Evolutionary conservation across 2,113 vertebrate genomes (phyloP), one percentile per base, ranked within the genome.

Genomic region (Scopus umbretta): DNA sequence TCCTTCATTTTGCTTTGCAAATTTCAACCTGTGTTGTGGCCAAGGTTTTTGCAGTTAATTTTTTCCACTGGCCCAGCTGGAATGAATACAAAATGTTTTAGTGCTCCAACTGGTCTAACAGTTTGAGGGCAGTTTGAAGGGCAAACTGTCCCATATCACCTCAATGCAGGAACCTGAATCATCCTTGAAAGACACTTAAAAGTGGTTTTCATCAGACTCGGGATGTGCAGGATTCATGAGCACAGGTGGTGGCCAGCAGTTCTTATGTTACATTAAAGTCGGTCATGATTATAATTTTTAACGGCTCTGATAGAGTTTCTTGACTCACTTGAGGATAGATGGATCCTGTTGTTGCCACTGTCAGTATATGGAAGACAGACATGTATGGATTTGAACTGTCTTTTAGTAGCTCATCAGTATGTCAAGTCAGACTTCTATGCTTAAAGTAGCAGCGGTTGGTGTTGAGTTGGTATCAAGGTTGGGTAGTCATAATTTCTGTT

Each of bases 191-290:
- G 40, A 55, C 26, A 58, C 7, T 8, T 23, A 2, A 0, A 0
- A 0, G 0, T 83, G 27, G 7, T 76, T 76, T 83, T 74, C 12
- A 26, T 68, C 58, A 45, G 38, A 23, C 45, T 49, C 4, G 0
- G 34, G 26, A 20, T 32, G 9, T 2, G 1, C 15, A 32, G 49
- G 17, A 29, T 40, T 76, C 38, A 29, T 40, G 7, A 82, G 23
- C 42, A 38, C 7, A 32, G n/a, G 25, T 2, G 5, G 40, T 63
- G 23, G 15, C 43, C 86, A 81, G 43, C 38, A 63, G 13, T 73
- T 81, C 65, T 47, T 78, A 5, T 1, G 11, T 87, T 90, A 34
- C 22, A 11, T 22, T 88, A 5, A 71, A 86, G 38, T 73, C 2
- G 3, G 7, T 10, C 2, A 1, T 55, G 7, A 49, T 30, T 26